Conservation (phyloP, 2,888 invertebrate genomes). For the Xestoiulus laeticollis region DNA sequence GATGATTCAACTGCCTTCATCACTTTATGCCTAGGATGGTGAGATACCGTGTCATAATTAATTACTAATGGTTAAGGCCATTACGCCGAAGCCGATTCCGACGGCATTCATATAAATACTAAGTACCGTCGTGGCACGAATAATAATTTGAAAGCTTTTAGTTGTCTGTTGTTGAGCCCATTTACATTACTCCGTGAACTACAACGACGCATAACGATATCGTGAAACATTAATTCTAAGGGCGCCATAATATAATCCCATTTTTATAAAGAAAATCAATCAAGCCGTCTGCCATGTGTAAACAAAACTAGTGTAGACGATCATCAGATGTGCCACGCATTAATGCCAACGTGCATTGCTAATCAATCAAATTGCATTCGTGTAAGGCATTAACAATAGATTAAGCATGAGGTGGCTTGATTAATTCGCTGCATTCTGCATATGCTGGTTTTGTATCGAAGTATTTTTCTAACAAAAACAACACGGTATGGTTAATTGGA, state of each 20-base stretch:
- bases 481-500: too few relatives aligned
- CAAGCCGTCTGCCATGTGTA: not conserved
- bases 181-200: not conserved
- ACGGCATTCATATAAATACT: slow-evolving; percentile 2
- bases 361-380: slow-evolving; percentile 3
- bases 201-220: not conserved
- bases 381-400: not conserved
- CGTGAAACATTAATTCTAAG: not conserved
- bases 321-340: not conserved
- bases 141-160: slow-evolving; percentile 32
- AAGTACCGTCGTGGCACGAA: slow-evolving; percentile 10
- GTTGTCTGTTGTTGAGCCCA: not conserved
- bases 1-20: not conserved
- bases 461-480: not conserved
- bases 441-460: not conserved
- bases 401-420: not conserved
- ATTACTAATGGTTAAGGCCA: slow-evolving; percentile 13
- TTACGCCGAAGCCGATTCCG: not conserved
- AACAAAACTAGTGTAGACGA: not conserved
- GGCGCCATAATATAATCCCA: slow-evolving; percentile 19
- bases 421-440: not conserved
- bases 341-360: not conserved
- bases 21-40: too few relatives aligned
- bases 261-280: slow-evolving; percentile 33
- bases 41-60: not conserved